A percentile compares a stretch with the other conserved stretches of the same genome.
Conservation (phyloP, 23 tunicate genomes). For the Clavelina lepadiformis region DNA sequence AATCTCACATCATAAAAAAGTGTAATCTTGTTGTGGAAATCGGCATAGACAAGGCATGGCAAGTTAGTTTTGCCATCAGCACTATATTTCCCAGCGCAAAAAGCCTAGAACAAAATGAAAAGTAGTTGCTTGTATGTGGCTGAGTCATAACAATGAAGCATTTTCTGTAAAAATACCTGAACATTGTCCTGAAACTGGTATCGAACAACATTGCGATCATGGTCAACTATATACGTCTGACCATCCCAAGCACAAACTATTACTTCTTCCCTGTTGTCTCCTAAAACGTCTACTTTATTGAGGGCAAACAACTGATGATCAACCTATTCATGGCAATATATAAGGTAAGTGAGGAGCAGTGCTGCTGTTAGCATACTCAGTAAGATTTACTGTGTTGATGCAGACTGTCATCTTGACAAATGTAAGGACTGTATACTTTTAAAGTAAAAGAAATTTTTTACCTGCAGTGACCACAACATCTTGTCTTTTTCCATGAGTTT, state of each 20-base stretch:
- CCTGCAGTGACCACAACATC: constrained; percentile 90
- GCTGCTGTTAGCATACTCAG: too few species aligned
- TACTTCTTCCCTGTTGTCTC: constrained; percentile 79
- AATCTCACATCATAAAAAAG: constrained; percentile 71
- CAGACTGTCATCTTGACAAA: too few species aligned
- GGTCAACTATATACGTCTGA: constrained; percentile 86
- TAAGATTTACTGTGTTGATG: too few species aligned
- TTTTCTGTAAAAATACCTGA: too few species aligned
- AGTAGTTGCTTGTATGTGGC: not conserved
- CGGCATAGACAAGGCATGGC: constrained; percentile 71
- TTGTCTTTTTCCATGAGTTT: constrained; percentile 80
- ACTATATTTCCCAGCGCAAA: constrained; percentile 70
- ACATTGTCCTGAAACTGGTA: constrained; percentile 72
- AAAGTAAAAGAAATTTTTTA: constrained; percentile 9
- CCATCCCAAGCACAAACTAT: constrained; percentile 95
- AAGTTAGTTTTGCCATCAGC: constrained; percentile 27
- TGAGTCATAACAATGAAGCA: not conserved
- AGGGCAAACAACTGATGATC: constrained; percentile 90
- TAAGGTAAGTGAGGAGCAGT: too few species aligned
- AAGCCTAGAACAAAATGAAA: constrained; percentile 54
- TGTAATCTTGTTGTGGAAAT: constrained; percentile 49
- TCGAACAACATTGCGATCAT: constrained; percentile 89
- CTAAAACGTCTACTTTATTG: constrained; percentile 79
- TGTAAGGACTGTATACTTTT: too few species aligned
- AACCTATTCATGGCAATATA: too few species aligned